Percentiles rank a stretch among this genome's conserved stretches.
phyloP scores from a whole-genome alignment of 2,888 invertebrate species.

The Argyra leucocephala region DNA sequence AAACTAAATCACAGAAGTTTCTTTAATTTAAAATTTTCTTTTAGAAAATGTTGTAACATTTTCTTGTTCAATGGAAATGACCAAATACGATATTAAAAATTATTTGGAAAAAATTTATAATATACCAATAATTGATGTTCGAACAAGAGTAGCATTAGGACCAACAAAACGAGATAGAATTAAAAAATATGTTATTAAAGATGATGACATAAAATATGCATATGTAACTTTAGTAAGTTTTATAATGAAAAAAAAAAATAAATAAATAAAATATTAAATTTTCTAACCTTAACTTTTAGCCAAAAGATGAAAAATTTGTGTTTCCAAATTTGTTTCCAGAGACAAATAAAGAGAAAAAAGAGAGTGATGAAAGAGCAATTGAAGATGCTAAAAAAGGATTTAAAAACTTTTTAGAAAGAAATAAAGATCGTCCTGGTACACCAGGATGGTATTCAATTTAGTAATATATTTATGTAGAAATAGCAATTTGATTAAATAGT shows the following conservation, averaged over 20 bases:
- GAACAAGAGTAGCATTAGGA: slow-evolving; percentile 65
- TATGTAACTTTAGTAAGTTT: slow-evolving; percentile 65
- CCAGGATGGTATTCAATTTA: slow-evolving; percentile 73
- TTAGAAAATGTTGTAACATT: slow-evolving; percentile 72
- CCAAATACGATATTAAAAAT: slow-evolving; percentile 75
- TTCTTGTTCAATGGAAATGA: slow-evolving; percentile 90
- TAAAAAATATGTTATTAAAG: slow-evolving; percentile 63
- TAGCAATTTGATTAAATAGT: neutral
- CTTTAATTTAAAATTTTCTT: neutral
- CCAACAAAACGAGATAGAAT: slow-evolving; percentile 51
- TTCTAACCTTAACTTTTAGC: slow-evolving; percentile 48
- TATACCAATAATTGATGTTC: slow-evolving; percentile 66
- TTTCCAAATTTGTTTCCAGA: slow-evolving; percentile 65
- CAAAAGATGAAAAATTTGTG: slow-evolving; percentile 58
- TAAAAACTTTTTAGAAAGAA: slow-evolving; percentile 51
- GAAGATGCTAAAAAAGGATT: slow-evolving; percentile 54
- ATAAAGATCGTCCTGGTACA: slow-evolving; percentile 58
- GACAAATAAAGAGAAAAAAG: slow-evolving; percentile 42
- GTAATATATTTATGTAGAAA: neutral
- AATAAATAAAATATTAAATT: slow-evolving; percentile 2
- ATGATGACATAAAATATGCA: slow-evolving; percentile 73
- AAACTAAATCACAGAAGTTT: no score
- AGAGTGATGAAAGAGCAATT: slow-evolving; percentile 54
- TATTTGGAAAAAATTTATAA: slow-evolving; percentile 95
- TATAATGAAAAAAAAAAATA: no score